phyloP scores from a whole-genome alignment of 2,113 vertebrate species.

The Calyptomena viridis region DNA sequence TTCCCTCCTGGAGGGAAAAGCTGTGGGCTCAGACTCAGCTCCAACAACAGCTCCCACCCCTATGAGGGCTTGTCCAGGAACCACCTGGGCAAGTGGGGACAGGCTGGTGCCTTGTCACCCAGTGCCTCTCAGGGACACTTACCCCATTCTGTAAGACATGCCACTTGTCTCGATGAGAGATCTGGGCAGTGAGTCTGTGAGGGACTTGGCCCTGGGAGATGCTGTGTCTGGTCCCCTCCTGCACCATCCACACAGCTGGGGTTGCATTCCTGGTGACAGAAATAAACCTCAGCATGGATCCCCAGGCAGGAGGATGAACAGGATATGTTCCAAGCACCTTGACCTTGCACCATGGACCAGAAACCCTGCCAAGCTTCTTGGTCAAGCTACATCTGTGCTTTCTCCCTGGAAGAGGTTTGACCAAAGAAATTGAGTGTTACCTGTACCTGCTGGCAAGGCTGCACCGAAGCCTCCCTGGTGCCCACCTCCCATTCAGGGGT shows the following conservation, averaged over 20 bases:
- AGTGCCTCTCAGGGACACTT: background rate
- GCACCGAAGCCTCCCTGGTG: background rate
- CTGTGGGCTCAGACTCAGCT: background rate
- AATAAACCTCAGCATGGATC: background rate
- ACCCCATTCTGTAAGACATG: fast-evolving
- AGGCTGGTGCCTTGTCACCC: background rate
- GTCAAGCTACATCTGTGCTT: background rate
- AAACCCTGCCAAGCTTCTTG: background rate
- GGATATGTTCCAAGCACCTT: background rate
- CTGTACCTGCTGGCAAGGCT: background rate
- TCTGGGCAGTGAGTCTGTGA: background rate
- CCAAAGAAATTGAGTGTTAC: background rate
- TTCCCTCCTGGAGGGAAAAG: background rate
- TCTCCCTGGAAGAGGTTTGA: background rate
- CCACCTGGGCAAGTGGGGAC: background rate
- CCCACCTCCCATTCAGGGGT: background rate
- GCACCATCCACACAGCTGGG: background rate
- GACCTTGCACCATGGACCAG: background rate
- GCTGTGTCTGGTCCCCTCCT: background rate
- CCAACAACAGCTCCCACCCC: background rate
- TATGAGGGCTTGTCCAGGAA: fast-evolving
- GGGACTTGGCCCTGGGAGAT: background rate
- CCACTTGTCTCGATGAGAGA: fast-evolving
- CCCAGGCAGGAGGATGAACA: background rate
- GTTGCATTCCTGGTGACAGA: background rate